These are phyloP conservation scores for Tetranychus truncatus DNA, from an alignment of 2,888 invertebrate species.

Conservation along the genomic window DNA sequence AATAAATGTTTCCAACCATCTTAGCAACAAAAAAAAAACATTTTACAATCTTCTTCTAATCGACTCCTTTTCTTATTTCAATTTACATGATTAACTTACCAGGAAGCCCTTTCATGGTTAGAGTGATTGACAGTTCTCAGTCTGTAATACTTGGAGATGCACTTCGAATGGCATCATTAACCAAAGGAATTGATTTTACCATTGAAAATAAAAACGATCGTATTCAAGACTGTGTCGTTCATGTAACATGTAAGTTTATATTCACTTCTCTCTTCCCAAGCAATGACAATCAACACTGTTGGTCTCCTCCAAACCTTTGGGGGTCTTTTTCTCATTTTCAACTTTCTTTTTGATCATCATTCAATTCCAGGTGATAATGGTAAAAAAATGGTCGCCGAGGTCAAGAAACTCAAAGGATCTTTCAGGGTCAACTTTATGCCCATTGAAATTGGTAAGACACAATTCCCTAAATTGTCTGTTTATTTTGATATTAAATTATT, in stretches of 20 bases:
- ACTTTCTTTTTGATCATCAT: background rate
- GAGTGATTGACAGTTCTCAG: slow-evolving; percentile 50
- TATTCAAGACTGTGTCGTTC: slow-evolving; percentile 25
- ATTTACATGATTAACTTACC: slow-evolving; percentile 29
- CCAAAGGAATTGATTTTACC: slow-evolving; percentile 43
- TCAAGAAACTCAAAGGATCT: slow-evolving; percentile 69
- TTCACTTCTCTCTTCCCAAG: no score
- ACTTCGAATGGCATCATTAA: slow-evolving; percentile 49
- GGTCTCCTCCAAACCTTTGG: background rate
- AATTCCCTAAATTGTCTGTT: background rate
- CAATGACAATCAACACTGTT: background rate
- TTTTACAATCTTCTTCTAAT: no score
- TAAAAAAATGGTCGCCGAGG: slow-evolving; percentile 64
- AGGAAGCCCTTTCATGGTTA: slow-evolving; percentile 85
- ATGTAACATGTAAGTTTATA: slow-evolving; percentile 27
- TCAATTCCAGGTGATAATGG: slow-evolving; percentile 35
- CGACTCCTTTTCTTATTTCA: no score
- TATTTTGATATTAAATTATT: no score
- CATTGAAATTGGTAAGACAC: slow-evolving; percentile 48
- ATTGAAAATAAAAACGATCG: slow-evolving; percentile 40
- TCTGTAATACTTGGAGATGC: slow-evolving; percentile 47
- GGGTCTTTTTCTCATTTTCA: background rate
- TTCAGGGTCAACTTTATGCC: slow-evolving; percentile 82
- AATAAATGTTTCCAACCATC: no score
- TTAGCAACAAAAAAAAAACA: no score